phyloP scores from a whole-genome alignment of 2,797 vertebrate species.

The Crenichthys baileyi region DNA sequence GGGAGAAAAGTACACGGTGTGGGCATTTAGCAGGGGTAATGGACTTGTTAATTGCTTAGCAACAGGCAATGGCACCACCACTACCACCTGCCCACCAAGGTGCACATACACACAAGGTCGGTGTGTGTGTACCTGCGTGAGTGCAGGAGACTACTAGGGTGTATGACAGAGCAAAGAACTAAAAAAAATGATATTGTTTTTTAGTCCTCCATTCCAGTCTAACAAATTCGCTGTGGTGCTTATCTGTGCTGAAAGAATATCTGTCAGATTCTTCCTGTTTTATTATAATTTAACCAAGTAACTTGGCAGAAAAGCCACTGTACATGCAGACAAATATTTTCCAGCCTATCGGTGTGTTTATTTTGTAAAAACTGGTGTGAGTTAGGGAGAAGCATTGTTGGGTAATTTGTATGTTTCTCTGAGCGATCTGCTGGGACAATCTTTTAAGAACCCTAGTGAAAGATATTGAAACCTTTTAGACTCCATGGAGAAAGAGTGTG shows the following conservation, averaged over 20 bases:
- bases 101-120: conserved; percentile 69
- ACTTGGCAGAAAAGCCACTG: background rate
- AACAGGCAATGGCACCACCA: conserved; percentile 70
- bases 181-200: conserved; percentile 5
- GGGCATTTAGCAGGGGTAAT: conserved; percentile 69
- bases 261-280: conserved; percentile 26
- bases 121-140: conserved; percentile 34
- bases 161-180: conserved; percentile 18
- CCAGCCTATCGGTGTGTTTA: background rate
- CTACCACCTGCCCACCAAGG: conserved; percentile 71
- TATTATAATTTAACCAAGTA: conserved; percentile 15
- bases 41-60: conserved; percentile 79
- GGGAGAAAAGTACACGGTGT: conserved; percentile 42
- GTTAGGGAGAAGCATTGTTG: background rate
- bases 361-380: background rate
- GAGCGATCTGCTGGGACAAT: conserved; percentile 12
- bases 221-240: conserved; percentile 17
- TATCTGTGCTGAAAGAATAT: background rate
- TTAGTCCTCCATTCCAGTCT: background rate
- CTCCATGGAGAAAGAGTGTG: conserved; percentile 22
- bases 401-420: conserved; percentile 19
- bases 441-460: conserved; percentile 47
- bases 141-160: conserved; percentile 3
- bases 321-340: conserved; percentile 6
- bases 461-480: conserved; percentile 33